Evolutionary conservation across 2,797 vertebrate genomes (phyloP).

Genomic region (Pseudopleuronectes americanus): DNA sequence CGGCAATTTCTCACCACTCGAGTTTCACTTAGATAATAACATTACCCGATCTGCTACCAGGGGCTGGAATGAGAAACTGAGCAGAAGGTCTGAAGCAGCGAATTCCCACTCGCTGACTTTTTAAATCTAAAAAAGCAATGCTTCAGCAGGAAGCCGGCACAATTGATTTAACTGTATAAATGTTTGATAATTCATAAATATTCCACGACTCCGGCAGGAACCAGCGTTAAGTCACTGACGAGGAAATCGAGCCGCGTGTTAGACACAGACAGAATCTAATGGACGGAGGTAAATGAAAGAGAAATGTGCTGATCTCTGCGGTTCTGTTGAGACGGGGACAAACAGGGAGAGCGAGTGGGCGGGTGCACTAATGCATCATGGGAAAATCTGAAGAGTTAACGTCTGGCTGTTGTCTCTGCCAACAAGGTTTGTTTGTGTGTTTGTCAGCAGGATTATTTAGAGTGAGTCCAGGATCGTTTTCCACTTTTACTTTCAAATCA

Average conservation of each 20-base stretch:
- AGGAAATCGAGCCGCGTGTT: conserved; percentile 21
- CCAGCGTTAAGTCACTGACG: background rate
- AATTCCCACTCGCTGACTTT: conserved; percentile 27
- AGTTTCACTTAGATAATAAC: conserved; percentile 66
- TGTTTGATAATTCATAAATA: conserved; percentile 63
- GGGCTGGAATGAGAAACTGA: conserved; percentile 28
- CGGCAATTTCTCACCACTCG: conserved; percentile 60
- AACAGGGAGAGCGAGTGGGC: background rate
- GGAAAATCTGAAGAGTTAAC: no score
- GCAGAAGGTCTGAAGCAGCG: no score
- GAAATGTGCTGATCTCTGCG: background rate
- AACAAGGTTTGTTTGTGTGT: no score
- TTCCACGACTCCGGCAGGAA: conserved; percentile 23
- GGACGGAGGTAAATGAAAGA: conserved; percentile 18
- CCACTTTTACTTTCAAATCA: no score
- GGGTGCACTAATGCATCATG: no score
- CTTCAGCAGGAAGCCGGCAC: background rate
- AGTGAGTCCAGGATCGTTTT: no score
- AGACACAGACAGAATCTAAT: conserved; percentile 18
- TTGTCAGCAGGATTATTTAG: no score
- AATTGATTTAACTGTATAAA: conserved; percentile 63
- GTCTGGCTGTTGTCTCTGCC: no score
- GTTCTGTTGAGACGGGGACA: background rate
- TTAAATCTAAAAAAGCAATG: conserved; percentile 27
- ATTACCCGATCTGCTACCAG: conserved; percentile 42